Conservation (phyloP, 2,797 vertebrate species). For the Artibeus jamaicensis region DNA sequence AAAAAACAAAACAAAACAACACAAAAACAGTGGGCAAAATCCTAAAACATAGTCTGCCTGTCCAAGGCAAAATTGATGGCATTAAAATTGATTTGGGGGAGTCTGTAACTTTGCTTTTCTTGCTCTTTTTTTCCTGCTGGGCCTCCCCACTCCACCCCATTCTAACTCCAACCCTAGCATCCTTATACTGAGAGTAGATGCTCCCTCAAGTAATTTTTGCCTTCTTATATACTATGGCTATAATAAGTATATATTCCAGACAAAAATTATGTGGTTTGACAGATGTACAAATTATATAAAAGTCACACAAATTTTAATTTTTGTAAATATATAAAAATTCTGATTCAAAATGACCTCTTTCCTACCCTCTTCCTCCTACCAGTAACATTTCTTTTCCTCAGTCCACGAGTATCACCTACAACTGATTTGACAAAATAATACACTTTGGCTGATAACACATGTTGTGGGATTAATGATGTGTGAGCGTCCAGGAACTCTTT, state of each 20-base stretch:
- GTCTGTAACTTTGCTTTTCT: neutral
- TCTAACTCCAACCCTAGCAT: neutral
- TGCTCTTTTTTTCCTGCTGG: neutral
- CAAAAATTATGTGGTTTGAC: neutral
- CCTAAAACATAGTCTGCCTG: neutral
- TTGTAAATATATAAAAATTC: neutral
- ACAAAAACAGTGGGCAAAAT: neutral
- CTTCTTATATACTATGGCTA: neutral
- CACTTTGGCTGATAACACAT: neutral
- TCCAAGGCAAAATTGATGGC: neutral
- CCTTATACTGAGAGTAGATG: no score
- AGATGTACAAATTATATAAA: neutral
- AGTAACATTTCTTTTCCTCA: neutral
- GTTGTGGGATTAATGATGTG: neutral
- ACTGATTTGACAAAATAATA: neutral
- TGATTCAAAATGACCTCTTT: neutral
- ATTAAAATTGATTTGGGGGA: neutral
- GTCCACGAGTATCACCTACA: neutral
- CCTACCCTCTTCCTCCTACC: neutral
- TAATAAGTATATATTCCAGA: neutral
- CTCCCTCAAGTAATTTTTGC: neutral
- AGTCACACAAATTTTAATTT: neutral
- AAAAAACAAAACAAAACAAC: no score
- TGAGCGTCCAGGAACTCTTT: neutral
- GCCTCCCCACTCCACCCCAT: neutral